Conservation (phyloP, 2,888 invertebrate species). For the Chironomus riparius region DNA sequence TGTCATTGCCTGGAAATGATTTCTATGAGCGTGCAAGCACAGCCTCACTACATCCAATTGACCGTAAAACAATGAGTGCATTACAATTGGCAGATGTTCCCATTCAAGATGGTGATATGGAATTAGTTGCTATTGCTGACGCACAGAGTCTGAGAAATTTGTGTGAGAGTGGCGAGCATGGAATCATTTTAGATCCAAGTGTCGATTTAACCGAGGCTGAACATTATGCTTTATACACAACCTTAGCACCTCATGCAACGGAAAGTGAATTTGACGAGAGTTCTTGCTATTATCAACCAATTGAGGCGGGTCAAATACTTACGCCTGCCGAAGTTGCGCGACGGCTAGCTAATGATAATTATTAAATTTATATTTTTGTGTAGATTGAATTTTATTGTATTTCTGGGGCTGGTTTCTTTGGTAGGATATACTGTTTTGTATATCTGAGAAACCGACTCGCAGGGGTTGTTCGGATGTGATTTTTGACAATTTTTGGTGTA, state of each 20-base stretch:
- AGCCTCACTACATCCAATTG: conserved; percentile 38
- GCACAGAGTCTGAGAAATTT: conserved; percentile 41
- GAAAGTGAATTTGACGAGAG: conserved; percentile 81
- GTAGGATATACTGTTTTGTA: no score
- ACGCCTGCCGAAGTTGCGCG: conserved; percentile 41
- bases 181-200: conserved; percentile 44
- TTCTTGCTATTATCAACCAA: conserved; percentile 76
- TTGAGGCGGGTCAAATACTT: conserved; percentile 66
- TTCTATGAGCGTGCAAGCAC: conserved; percentile 40
- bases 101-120: conserved; percentile 46
- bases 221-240: conserved; percentile 78
- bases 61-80: conserved; percentile 42
- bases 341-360: conserved; percentile 32
- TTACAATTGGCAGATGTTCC: conserved; percentile 42
- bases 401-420: no score
- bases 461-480: no score
- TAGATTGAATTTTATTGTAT: no score
- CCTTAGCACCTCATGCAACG: conserved; percentile 76
- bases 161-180: conserved; percentile 40
- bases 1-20: conserved; percentile 46
- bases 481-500: not conserved
- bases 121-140: conserved; percentile 48
- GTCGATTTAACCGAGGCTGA: conserved; percentile 77
- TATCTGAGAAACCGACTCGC: no score
- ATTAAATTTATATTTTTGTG: not conserved